Base-by-base conservation (phyloP, 2,113 vertebrate species). In the Typhlomys cinereus region DNA sequence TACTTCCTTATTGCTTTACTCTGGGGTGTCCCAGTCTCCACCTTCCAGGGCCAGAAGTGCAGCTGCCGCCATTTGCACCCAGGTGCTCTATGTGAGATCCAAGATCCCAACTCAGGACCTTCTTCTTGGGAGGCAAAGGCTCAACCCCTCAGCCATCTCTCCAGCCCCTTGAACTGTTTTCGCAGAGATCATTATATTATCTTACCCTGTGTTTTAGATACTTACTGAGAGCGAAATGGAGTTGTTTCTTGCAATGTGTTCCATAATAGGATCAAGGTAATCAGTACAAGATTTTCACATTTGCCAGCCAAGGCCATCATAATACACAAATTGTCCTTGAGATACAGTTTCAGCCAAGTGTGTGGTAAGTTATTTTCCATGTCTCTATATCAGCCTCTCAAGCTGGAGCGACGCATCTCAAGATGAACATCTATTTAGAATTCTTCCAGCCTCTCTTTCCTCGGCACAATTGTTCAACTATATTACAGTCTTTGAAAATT, bases 131-230 rank as follows among this genome's bases (percentile, higher is more conserved):
- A n/a, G n/a, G n/a, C n/a, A n/a, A n/a, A n/a, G n/a, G n/a, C n/a
- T n/a, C n/a, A n/a, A n/a, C n/a, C n/a, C n/a, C n/a, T n/a, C n/a
- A n/a, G n/a, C n/a, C n/a, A n/a, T n/a, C n/a, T n/a, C n/a, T n/a
- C n/a, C n/a, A n/a, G n/a, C n/a, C n/a, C n/a, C n/a, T 95, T 92
- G 97, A 87, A 92, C 50, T 83, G n/a, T 59, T 62, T 96, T 52
- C 95, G 41, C 94, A 79, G 61, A 76, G 76, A 73, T 74, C 69
- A 89, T 92, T 86, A 74, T 76, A 52, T 54, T 67, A 39, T 6
- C 36, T 91, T 93, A 78, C 27, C 36, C 90, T 90, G 15, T 88
- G 50, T 89, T 96, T 87, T 95, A 89, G 87, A 94, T 57, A 46
- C 78, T 85, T 95, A 78, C 27, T 81, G 96, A 94, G 69, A 84